These are phyloP conservation scores for Enteromius afrohamiltoni DNA, from an alignment of 2,797 vertebrate genomes.

Conservation along the genomic window DNA sequence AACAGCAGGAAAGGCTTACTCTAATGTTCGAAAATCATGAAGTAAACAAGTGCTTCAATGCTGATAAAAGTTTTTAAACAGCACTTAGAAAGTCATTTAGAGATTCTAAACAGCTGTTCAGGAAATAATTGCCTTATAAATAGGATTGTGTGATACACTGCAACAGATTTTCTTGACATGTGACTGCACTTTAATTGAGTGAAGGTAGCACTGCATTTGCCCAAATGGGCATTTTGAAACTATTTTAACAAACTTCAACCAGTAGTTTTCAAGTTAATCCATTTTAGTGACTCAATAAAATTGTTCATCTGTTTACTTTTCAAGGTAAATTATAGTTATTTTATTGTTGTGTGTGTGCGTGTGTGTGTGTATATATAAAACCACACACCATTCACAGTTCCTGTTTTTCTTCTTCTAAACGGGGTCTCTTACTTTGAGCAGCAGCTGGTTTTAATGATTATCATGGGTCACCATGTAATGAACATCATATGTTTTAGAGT, in stretches of 20 bases:
- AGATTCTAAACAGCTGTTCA: slow-evolving; percentile 37
- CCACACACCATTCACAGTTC: neutral
- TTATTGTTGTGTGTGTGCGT: too few species aligned
- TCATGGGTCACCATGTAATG: slow-evolving; percentile 39
- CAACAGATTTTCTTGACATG: neutral
- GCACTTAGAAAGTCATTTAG: slow-evolving; percentile 47
- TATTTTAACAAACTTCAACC: neutral
- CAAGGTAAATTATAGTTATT: neutral
- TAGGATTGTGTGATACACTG: neutral
- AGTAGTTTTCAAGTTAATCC: neutral
- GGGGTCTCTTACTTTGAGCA: neutral
- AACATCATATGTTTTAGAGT: slow-evolving; percentile 43
- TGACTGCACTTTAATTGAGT: neutral
- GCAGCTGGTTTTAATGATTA: slow-evolving; percentile 50
- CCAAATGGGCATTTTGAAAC: neutral
- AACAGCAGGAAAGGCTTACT: slow-evolving; percentile 27
- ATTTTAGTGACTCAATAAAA: neutral
- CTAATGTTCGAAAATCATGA: slow-evolving; percentile 28
- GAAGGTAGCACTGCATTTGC: neutral
- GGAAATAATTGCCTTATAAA: slow-evolving; percentile 35
- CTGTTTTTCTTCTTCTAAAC: slow-evolving; percentile 6
- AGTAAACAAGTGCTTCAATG: slow-evolving; percentile 38
- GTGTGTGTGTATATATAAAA: too few species aligned
- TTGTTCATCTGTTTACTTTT: neutral
- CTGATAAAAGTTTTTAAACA: slow-evolving; percentile 39